These are phyloP conservation scores for Frankliniella fusca DNA, from an alignment of 2,888 invertebrate species.

Conservation along the genomic window DNA sequence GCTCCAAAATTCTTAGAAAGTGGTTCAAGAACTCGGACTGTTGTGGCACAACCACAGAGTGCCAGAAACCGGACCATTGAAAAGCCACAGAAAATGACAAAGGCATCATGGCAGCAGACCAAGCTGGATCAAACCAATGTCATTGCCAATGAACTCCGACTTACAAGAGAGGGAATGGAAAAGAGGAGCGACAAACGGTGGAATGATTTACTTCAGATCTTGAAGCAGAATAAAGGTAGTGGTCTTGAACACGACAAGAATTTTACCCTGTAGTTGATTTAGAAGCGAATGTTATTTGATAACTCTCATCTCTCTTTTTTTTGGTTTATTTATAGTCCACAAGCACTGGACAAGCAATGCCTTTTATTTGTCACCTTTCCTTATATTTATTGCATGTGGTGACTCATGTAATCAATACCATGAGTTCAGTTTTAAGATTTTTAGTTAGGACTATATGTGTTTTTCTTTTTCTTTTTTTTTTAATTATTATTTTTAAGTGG, in stretches of 20 bases:
- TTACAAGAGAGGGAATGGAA: conserved; percentile 6
- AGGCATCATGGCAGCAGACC: conserved; percentile 1
- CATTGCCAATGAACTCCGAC: conserved; percentile 15
- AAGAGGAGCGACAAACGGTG: neutral
- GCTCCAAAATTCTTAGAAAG: neutral
- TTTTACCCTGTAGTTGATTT: neutral
- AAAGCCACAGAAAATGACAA: neutral
- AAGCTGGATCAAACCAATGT: neutral
- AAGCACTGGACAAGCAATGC: neutral
- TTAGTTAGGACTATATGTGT: too few relatives aligned
- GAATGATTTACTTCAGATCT: neutral
- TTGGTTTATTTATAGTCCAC: neutral
- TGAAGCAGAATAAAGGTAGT: neutral
- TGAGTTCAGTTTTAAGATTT: too few relatives aligned
- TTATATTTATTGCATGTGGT: too few relatives aligned
- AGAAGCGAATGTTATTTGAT: neutral
- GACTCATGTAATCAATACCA: too few relatives aligned
- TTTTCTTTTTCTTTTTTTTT: too few relatives aligned
- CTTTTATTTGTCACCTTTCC: neutral
- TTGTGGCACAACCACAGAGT: conserved; percentile 1
- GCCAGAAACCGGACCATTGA: neutral
- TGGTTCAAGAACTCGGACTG: conserved; percentile 6
- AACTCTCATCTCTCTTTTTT: neutral
- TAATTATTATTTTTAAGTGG: too few relatives aligned
- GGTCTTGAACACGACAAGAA: neutral